These are phyloP conservation scores for Tetranychus urticae DNA, from an alignment of 1,140 invertebrate species.

Conservation along the genomic window DNA sequence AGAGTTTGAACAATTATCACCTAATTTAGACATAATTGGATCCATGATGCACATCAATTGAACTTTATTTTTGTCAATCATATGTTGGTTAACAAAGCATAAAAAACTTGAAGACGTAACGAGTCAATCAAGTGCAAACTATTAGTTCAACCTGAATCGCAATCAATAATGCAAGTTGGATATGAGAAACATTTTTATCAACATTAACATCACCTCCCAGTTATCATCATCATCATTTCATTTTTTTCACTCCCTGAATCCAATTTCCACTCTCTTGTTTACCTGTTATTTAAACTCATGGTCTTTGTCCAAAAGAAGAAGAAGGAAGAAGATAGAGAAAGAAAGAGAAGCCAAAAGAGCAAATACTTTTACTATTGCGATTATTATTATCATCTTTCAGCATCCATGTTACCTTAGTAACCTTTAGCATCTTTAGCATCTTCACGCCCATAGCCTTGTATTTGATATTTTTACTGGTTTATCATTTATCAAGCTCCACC, in stretches of 20 bases:
- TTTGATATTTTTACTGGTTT: background rate
- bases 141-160: too few species aligned
- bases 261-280: too few species aligned
- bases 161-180: too few species aligned
- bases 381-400: background rate
- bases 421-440: background rate
- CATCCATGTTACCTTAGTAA: background rate
- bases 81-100: background rate
- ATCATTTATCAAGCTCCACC: background rate
- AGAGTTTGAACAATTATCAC: background rate
- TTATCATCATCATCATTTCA: background rate
- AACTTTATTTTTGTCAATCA: background rate
- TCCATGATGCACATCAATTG: background rate
- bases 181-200: background rate
- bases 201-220: background rate
- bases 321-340: too few species aligned
- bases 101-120: background rate
- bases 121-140: too few species aligned
- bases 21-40: background rate
- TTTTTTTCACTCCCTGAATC: background rate
- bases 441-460: too few species aligned
- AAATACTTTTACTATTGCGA: too few species aligned
- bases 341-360: too few species aligned
- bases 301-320: background rate
- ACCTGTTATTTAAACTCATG: too few species aligned